phyloP scores from a whole-genome alignment of 2,888 invertebrate genomes.

The Chironomus riparius region DNA sequence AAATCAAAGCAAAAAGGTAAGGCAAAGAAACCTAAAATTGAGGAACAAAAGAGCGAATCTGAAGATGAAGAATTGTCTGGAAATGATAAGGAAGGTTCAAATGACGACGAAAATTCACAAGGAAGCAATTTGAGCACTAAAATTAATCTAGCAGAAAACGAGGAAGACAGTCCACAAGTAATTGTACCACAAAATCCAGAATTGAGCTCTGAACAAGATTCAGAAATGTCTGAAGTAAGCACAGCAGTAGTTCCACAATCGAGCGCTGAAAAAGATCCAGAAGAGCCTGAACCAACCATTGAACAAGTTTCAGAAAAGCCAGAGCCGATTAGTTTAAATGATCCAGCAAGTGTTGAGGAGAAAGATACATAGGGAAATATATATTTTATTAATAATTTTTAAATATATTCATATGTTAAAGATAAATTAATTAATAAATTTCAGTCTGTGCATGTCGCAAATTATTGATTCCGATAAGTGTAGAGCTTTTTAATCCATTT shows the following conservation, averaged over 20 bases:
- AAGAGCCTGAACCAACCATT: too few species aligned
- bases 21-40: conserved; percentile 29
- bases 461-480: not conserved
- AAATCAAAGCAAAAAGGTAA: conserved; percentile 48
- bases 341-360: too few species aligned
- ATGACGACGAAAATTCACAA: not conserved
- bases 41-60: not conserved
- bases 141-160: too few species aligned
- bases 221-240: too few species aligned
- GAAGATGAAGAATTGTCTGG: not conserved
- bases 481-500: conserved; percentile 13
- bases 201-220: too few species aligned
- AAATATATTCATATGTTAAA: not conserved
- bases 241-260: too few species aligned
- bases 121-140: too few species aligned
- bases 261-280: too few species aligned
- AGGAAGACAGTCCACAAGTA: too few species aligned
- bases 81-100: not conserved
- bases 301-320: too few species aligned
- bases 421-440: not conserved
- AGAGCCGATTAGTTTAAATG: too few species aligned
- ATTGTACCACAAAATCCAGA: too few species aligned
- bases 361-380: not conserved
- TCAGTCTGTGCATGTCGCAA: not conserved
- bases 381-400: not conserved